A percentile compares a stretch with the other conserved stretches of the same genome.
These are phyloP conservation scores for Marasmarcha lunaedactyla DNA, from an alignment of 2,888 invertebrate genomes.

Conservation along the genomic window DNA sequence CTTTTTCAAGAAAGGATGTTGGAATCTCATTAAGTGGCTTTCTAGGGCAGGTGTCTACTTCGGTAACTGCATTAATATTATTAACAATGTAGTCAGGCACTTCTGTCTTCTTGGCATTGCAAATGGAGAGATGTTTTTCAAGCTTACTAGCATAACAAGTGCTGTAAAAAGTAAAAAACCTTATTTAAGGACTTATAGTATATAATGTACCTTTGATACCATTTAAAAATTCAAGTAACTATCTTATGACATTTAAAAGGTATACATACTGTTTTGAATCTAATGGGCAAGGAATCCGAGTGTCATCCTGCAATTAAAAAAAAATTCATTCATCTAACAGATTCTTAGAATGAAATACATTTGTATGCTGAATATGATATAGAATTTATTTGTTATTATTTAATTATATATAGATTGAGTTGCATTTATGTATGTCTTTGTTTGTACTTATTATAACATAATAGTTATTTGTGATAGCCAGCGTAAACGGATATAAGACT, in stretches of 20 bases:
- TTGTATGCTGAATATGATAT: too few relatives aligned
- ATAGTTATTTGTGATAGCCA: too few relatives aligned
- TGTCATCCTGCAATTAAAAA: constrained; percentile 36
- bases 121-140: constrained; percentile 77
- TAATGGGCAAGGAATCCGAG: constrained; percentile 77
- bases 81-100: constrained; percentile 66
- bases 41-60: constrained; percentile 22
- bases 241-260: too few relatives aligned
- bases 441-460: too few relatives aligned
- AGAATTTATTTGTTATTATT: too few relatives aligned
- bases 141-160: constrained; percentile 77
- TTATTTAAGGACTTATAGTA: not conserved
- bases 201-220: too few relatives aligned
- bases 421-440: too few relatives aligned
- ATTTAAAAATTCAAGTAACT: too few relatives aligned
- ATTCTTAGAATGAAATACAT: too few relatives aligned
- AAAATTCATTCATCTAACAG: too few relatives aligned
- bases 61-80: constrained; percentile 47
- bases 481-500: too few relatives aligned
- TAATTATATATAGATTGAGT: too few relatives aligned
- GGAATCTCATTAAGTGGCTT: constrained; percentile 37
- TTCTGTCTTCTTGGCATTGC: constrained; percentile 73
- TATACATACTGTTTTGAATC: constrained; percentile 80
- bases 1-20: constrained; percentile 24
- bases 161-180: constrained; percentile 36